phyloP scores from a whole-genome alignment of 1,140 invertebrate species.

The Euura lappo region DNA sequence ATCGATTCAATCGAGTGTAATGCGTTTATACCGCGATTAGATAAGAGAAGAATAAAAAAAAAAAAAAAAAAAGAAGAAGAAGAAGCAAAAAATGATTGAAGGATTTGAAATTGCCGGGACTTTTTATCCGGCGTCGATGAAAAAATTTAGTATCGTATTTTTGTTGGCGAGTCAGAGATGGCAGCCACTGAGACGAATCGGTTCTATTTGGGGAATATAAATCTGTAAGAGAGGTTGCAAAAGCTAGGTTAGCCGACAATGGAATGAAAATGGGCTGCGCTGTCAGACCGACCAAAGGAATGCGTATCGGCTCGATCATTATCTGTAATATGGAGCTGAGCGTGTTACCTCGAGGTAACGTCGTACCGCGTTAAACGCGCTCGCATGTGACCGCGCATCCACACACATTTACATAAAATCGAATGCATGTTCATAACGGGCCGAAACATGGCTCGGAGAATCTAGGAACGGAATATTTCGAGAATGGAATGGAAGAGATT shows the following conservation, averaged over 20 bases:
- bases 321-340: conserved; percentile 8
- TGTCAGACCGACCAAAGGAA: conserved; percentile 1
- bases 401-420: no score
- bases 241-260: conserved; percentile 5
- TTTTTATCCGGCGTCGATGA: no score
- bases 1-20: not conserved
- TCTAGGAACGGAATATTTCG: no score
- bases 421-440: no score
- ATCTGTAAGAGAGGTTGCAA: conserved; percentile 9
- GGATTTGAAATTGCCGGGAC: no score
- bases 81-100: no score
- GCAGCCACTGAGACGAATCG: not conserved
- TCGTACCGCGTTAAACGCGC: not conserved
- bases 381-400: no score
- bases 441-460: no score
- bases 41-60: conserved; percentile 9
- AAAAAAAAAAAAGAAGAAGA: conserved; percentile 8
- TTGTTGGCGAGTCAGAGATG: no score
- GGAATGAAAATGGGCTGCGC: not conserved
- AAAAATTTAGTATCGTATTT: not conserved
- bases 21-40: not conserved
- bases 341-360: not conserved
- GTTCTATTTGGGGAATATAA: not conserved
- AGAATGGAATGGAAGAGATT: no score
- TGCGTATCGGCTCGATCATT: conserved; percentile 13